Evolutionary conservation across 2,888 invertebrate species (phyloP).

Genomic region (Agapostemon virescens): DNA sequence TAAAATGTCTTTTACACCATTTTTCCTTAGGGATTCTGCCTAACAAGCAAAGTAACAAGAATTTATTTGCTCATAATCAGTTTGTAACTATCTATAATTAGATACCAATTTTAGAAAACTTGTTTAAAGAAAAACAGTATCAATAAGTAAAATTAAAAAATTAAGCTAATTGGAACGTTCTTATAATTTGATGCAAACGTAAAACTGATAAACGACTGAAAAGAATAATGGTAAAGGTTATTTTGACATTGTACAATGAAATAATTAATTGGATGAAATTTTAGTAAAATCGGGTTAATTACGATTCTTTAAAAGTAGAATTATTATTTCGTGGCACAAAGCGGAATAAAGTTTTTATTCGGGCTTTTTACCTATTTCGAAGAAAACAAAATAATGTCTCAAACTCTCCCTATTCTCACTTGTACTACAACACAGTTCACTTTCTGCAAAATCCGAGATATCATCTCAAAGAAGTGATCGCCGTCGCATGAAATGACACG

Average conservation of each 20-base stretch:
- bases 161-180: not conserved
- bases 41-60: not conserved
- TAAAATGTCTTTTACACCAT: too few relatives aligned
- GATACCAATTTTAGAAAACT: too few relatives aligned
- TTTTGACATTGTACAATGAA: not conserved
- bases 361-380: too few relatives aligned
- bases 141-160: not conserved
- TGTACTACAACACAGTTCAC: too few relatives aligned
- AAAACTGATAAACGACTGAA: not conserved
- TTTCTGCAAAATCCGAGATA: too few relatives aligned
- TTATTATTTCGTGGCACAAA: not conserved
- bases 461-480: too few relatives aligned
- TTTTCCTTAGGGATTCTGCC: not conserved
- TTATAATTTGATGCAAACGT: not conserved
- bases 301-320: not conserved
- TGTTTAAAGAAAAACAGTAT: not conserved
- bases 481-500: too few relatives aligned
- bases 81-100: not conserved
- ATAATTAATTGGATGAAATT: not conserved
- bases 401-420: too few relatives aligned
- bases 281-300: not conserved
- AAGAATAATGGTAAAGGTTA: not conserved
- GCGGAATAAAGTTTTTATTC: too few relatives aligned
- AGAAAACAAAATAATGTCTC: too few relatives aligned
- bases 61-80: too few relatives aligned